A percentile compares a stretch with the other conserved stretches of the same genome.
phyloP scores from a whole-genome alignment of 2,113 vertebrate genomes.

The Vanacampus margaritifer region DNA sequence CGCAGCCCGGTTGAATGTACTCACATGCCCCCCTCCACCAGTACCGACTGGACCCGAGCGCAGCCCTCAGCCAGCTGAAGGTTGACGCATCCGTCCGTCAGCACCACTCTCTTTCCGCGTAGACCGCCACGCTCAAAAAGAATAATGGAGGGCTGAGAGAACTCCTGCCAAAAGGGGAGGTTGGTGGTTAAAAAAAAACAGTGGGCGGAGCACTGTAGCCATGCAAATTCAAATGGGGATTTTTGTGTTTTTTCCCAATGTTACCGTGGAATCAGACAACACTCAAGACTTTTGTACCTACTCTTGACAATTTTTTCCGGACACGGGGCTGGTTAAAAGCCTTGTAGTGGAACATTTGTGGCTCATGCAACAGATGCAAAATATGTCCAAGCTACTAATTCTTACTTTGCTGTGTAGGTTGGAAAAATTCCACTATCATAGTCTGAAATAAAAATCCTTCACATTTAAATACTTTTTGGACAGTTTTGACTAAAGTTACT shows the following conservation, averaged over 20 bases:
- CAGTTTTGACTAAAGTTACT: too few species aligned
- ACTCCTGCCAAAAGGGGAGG: constrained; percentile 72
- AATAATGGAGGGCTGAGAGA: constrained; percentile 83
- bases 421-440: background rate
- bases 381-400: background rate
- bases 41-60: constrained; percentile 79
- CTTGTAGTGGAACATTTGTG: background rate
- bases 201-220: constrained; percentile 11
- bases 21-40: constrained; percentile 88
- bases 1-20: constrained; percentile 50
- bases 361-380: background rate
- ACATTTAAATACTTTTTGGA: too few species aligned
- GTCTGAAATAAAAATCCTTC: too few species aligned
- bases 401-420: background rate
- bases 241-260: constrained; percentile 6
- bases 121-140: constrained; percentile 82
- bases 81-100: constrained; percentile 78
- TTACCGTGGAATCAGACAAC: constrained; percentile 38
- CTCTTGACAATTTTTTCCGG: background rate
- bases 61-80: constrained; percentile 81
- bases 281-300: constrained; percentile 4
- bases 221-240: constrained; percentile 8
- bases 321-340: background rate
- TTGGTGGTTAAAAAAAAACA: constrained; percentile 8
- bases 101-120: constrained; percentile 83